phyloP scores from a whole-genome alignment of 2,888 invertebrate genomes.

The Drosophila cognata region DNA sequence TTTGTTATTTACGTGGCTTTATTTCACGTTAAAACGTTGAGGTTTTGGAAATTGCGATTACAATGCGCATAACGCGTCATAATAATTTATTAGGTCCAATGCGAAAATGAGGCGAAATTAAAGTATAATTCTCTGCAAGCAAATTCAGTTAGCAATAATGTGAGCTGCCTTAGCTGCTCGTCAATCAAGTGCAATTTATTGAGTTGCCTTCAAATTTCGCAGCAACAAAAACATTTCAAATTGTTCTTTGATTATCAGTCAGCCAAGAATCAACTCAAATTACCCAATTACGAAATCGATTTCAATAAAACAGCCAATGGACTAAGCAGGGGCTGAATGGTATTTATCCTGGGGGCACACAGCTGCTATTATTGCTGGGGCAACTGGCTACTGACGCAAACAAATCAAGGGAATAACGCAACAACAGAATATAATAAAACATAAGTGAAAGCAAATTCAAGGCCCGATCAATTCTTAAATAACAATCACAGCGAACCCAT shows the following conservation, averaged over 20 bases:
- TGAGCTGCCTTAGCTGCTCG: not conserved
- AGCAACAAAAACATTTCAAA: conserved; percentile 24
- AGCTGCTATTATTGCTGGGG: conserved; percentile 39
- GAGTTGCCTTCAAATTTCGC: conserved; percentile 16
- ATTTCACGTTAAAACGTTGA: conserved; percentile 33
- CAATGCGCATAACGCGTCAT: conserved; percentile 44
- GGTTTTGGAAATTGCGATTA: conserved; percentile 25
- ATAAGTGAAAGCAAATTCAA: conserved; percentile 59
- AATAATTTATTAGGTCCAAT: conserved; percentile 37
- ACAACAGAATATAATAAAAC: conserved; percentile 20
- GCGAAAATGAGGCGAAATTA: conserved; percentile 5
- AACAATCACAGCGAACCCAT: conserved; percentile 40
- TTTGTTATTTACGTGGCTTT: conserved; percentile 55
- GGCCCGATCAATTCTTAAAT: conserved; percentile 59
- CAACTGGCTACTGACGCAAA: conserved; percentile 31
- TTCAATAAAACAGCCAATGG: conserved; percentile 48
- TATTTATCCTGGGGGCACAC: not conserved
- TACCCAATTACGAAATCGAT: conserved; percentile 70
- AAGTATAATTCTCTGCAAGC: not conserved
- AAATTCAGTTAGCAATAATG: conserved; percentile 24
- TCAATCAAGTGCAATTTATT: conserved; percentile 8
- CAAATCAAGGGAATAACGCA: conserved; percentile 26
- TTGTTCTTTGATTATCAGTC: conserved; percentile 45
- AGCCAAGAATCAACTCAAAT: conserved; percentile 49
- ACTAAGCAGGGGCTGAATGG: conserved; percentile 5